Base-by-base conservation (phyloP, 2,113 vertebrate species). In the Lutjanus erythropterus region DNA sequence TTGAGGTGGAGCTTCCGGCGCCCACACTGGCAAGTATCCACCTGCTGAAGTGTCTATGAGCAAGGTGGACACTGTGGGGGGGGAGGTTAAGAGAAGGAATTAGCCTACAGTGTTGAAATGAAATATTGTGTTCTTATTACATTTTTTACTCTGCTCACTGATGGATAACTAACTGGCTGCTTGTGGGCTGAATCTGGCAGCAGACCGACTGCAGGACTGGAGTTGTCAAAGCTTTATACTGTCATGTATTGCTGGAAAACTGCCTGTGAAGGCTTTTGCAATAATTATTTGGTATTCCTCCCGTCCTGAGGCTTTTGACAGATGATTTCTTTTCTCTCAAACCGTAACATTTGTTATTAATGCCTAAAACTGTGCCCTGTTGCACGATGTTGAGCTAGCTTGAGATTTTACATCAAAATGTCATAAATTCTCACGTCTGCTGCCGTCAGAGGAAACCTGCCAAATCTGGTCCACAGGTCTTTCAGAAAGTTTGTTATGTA, bases 101-200 rank as follows among this genome's bases (percentile, higher is more conserved):
- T 33, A 31, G 42, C 53, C 16, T n/a, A 5, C n/a, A 55, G 49
- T 58, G 33, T 49, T 65, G 14, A 47, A 69, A 49, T 55, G 0
- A 25, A 53, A 58, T 29, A 8, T n/a, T 59, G 18, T 14, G 39
- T 46, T 37, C 19, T 41, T 65, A 25, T 75, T 47, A 25, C 8
- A 71, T 37, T 47, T 68, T 64, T 27, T 29, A 49, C 21, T 11
- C 21, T 59, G 21, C 27, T 35, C 27, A 53, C 35, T 35, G 59
- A 66, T 44, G 50, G 50, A 65, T n/a, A n/a, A n/a, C n/a, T 56
- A 76, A 58, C 58, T 62, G 31, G 25, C 64, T 78, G 39, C 58
- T 74, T 19, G 59, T 75, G 50, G 65, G 71, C 59, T 59, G 60
- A 71, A 66, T 53, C 61, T 80, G 72, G 29, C 61, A 76, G 60